These are phyloP conservation scores for Strix aluco DNA, from an alignment of 2,113 vertebrate species.

Conservation along the genomic window DNA sequence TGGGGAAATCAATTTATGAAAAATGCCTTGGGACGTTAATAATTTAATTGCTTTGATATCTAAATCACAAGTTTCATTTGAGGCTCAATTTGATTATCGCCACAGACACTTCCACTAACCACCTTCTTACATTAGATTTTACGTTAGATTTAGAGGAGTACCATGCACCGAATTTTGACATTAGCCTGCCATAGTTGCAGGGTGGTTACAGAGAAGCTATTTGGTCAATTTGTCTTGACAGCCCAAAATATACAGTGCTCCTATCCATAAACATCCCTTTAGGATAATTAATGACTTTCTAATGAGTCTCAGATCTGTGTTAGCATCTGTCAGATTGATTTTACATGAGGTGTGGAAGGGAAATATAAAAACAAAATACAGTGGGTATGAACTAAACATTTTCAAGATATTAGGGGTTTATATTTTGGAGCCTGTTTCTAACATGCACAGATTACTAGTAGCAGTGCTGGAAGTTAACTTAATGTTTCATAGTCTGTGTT, in stretches of 20 bases:
- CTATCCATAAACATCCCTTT: conserved; percentile 10
- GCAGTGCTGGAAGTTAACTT: neutral
- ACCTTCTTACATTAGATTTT: neutral
- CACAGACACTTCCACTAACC: neutral
- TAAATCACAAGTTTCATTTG: conserved; percentile 3
- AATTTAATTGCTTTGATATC: conserved; percentile 29
- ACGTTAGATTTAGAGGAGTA: neutral
- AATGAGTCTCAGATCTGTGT: conserved; percentile 16
- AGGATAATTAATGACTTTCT: conserved; percentile 49
- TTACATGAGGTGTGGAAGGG: neutral
- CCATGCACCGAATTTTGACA: neutral
- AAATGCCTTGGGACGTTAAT: neutral
- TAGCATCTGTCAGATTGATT: conserved; percentile 48
- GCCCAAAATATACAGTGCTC: neutral
- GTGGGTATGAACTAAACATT: neutral
- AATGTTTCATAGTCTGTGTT: neutral
- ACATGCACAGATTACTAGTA: neutral
- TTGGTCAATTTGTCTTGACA: conserved; percentile 54
- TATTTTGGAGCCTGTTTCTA: conserved; percentile 45
- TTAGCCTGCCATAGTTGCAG: neutral
- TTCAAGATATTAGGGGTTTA: neutral
- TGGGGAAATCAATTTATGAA: conserved; percentile 10
- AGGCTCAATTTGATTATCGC: neutral
- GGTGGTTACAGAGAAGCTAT: neutral
- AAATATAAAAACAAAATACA: neutral